Conservation (phyloP, 2,888 invertebrate species). For the Epirrhoe tristata region DNA sequence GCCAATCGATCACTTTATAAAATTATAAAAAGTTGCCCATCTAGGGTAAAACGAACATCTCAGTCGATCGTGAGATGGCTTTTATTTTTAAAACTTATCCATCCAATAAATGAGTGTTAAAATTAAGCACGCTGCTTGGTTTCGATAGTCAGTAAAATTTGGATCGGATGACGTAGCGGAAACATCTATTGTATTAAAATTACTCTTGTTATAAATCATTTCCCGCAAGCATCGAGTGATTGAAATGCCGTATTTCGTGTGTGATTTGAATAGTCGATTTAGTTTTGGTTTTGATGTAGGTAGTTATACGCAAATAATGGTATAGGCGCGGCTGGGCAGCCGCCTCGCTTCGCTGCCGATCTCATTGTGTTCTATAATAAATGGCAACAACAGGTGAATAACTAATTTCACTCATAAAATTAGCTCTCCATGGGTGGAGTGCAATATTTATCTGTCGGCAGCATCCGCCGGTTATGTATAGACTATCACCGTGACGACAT, state of each 20-base stretch:
- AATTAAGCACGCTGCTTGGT: conserved; percentile 69
- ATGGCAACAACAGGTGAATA: conserved; percentile 85
- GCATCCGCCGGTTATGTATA: conserved; percentile 70
- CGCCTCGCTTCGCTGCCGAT: conserved; percentile 69
- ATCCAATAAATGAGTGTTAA: conserved; percentile 69
- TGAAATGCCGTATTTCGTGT: conserved; percentile 34
- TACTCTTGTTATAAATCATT: conserved; percentile 41
- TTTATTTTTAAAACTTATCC: conserved; percentile 69
- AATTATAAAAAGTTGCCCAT: conserved; percentile 74
- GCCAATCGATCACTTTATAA: conserved; percentile 65
- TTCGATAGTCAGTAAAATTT: conserved; percentile 57
- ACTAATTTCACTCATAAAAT: conserved; percentile 85
- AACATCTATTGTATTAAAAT: conserved; percentile 44
- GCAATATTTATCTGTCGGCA: conserved; percentile 78
- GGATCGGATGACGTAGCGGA: conserved; percentile 55
- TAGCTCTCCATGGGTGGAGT: conserved; percentile 82
- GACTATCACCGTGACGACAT: conserved; percentile 64
- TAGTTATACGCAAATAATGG: conserved; percentile 67
- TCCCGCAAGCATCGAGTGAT: conserved; percentile 28
- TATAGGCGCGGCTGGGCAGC: conserved; percentile 63
- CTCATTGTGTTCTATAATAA: conserved; percentile 81
- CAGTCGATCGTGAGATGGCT: conserved; percentile 61
- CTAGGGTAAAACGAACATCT: conserved; percentile 67
- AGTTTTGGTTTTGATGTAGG: conserved; percentile 63
- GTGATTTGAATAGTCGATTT: conserved; percentile 59